Evolutionary conservation across 2,797 vertebrate genomes (phyloP).

Genomic region (Sebastes goodei): DNA sequence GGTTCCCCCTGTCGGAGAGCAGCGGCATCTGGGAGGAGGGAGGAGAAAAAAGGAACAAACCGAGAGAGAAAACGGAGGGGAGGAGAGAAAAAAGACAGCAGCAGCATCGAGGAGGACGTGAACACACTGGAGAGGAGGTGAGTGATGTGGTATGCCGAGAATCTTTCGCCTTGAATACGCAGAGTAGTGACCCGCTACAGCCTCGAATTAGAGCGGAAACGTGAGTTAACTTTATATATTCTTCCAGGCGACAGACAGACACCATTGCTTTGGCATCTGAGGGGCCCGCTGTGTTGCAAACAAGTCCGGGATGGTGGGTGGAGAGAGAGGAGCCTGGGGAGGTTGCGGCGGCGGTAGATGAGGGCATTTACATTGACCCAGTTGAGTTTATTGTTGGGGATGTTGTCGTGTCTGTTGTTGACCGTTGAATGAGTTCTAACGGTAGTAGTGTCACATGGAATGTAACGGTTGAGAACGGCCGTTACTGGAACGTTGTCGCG

Average conservation of each 20-base stretch:
- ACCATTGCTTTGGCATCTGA: conserved; percentile 31
- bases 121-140: conserved; percentile 72
- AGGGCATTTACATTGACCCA: conserved; percentile 3
- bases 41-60: conserved; percentile 60
- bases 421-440: not conserved
- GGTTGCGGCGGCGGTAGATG: conserved; percentile 52
- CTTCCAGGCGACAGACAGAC: conserved; percentile 14
- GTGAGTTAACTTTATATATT: conserved; percentile 59
- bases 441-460: not conserved
- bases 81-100: conserved; percentile 39
- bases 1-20: conserved; percentile 57
- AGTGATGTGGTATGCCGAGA: conserved; percentile 59
- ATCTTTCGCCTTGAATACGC: conserved; percentile 6
- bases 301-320: conserved; percentile 34
- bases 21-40: conserved; percentile 66
- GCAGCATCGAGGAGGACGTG: conserved; percentile 52
- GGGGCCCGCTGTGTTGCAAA: conserved; percentile 56
- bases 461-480: not conserved
- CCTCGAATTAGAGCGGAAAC: not conserved
- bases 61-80: conserved; percentile 48
- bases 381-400: too few relatives aligned
- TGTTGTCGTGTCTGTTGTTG: not conserved
- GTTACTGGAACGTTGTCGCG: not conserved
- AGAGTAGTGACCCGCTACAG: not conserved
- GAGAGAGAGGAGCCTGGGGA: conserved; percentile 20